Conservation (phyloP, 2,888 invertebrate genomes). For the Machimus rusticus region DNA sequence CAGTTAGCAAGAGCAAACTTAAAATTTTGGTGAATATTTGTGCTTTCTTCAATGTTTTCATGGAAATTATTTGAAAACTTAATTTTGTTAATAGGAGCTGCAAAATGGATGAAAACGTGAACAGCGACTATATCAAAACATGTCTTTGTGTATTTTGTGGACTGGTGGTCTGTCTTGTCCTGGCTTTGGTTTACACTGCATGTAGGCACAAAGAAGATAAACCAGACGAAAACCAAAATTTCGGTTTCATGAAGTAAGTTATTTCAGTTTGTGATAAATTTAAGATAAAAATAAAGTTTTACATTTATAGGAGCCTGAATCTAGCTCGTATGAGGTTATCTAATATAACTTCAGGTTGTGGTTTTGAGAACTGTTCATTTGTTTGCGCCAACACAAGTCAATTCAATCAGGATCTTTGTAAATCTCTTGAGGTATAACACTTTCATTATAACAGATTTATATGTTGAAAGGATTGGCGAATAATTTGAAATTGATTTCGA, state of each 20-base stretch:
- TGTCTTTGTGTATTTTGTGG: neutral
- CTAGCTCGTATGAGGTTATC: neutral
- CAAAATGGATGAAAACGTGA: neutral
- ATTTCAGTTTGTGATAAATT: neutral
- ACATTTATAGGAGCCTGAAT: neutral
- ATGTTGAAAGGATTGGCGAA: neutral
- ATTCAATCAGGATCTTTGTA: neutral
- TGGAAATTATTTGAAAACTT: neutral
- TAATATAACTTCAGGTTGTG: neutral
- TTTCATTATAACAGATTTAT: neutral
- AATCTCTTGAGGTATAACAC: neutral
- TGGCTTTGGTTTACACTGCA: neutral
- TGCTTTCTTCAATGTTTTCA: neutral
- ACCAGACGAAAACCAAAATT: neutral
- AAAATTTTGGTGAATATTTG: neutral
- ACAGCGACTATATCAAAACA: neutral
- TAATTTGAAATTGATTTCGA: too few relatives aligned
- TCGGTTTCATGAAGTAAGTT: neutral
- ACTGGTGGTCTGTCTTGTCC: neutral
- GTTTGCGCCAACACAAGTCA: slow-evolving; percentile 29
- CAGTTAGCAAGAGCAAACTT: neutral
- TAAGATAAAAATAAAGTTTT: neutral
- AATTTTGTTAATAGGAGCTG: neutral
- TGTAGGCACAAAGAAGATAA: neutral
- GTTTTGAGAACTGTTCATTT: slow-evolving; percentile 20